Evolutionary conservation across 37 sponge, comb jelly and placozoan species (phyloP).

Genomic region (Chondrosia reniformis): DNA sequence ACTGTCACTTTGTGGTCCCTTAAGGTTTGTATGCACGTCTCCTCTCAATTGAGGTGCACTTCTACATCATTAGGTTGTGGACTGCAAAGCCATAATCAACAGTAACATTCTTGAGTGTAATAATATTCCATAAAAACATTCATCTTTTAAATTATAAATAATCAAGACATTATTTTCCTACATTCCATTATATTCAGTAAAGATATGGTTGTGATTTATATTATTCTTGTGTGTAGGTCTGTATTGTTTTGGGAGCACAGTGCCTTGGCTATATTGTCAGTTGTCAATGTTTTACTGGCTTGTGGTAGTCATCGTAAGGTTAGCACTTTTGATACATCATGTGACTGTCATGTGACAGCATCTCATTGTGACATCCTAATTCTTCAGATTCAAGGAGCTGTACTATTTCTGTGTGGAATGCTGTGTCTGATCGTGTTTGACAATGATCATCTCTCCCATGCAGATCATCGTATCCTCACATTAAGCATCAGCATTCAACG

Average conservation of each 20-base stretch:
- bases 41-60: too few species aligned
- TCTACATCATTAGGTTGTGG: too few species aligned
- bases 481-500: too few species aligned
- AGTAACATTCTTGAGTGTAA: too few species aligned
- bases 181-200: too few species aligned
- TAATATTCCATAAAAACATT: too few species aligned
- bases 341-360: background rate
- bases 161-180: too few species aligned
- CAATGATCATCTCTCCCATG: slow-evolving; percentile 65
- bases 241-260: slow-evolving; percentile 86
- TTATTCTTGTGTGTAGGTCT: slow-evolving; percentile 52
- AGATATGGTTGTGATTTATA: background rate
- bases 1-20: slow-evolving; percentile 75
- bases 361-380: background rate
- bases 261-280: slow-evolving; percentile 69
- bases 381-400: slow-evolving; percentile 60
- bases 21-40: slow-evolving; percentile 33
- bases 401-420: slow-evolving; percentile 64
- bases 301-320: slow-evolving; percentile 47
- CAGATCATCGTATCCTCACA: slow-evolving; percentile 88
- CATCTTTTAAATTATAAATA: too few species aligned
- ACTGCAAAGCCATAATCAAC: too few species aligned
- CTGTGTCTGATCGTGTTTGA: slow-evolving; percentile 83
- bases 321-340: background rate
- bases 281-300: slow-evolving; percentile 39